phyloP scores from a whole-genome alignment of 1,140 invertebrate genomes.

The Drosophila fuyamai region DNA sequence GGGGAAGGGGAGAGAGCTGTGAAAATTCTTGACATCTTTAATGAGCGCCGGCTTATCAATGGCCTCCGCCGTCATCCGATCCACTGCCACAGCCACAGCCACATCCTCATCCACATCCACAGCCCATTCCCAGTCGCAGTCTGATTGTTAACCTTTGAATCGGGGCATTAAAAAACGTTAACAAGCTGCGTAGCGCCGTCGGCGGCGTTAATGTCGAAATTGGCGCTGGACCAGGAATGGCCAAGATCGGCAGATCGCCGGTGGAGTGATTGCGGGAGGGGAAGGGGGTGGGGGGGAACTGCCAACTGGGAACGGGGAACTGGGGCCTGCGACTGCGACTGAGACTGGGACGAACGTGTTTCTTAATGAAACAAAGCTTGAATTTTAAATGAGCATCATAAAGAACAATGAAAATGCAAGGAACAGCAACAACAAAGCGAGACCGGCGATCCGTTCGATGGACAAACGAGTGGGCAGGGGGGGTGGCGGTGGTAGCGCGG shows the following conservation, averaged over 20 bases:
- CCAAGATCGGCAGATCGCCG: constrained; percentile 4
- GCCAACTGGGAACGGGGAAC: neutral
- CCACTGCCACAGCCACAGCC: neutral
- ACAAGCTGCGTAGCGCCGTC: constrained; percentile 80
- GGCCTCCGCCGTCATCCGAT: neutral
- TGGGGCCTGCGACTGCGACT: constrained; percentile 8
- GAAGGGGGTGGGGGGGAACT: neutral
- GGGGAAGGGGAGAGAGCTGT: neutral
- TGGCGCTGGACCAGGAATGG: constrained; percentile 60
- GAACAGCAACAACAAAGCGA: constrained; percentile 65
- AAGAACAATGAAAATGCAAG: constrained; percentile 81
- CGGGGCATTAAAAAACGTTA: constrained; percentile 76
- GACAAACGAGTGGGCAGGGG: neutral
- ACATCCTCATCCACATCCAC: neutral
- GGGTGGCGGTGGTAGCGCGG: neutral
- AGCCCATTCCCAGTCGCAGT: constrained; percentile 5
- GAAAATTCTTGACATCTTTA: constrained; percentile 31
- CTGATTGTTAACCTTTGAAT: constrained; percentile 56
- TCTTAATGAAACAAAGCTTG: constrained; percentile 83
- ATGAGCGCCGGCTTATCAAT: constrained; percentile 55
- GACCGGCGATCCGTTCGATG: constrained; percentile 37
- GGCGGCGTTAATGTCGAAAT: constrained; percentile 80
- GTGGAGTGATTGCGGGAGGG: too few species aligned
- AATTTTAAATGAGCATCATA: constrained; percentile 82
- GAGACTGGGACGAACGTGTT: constrained; percentile 67